phyloP scores from a whole-genome alignment of 2,113 vertebrate species.

The Parus major region DNA sequence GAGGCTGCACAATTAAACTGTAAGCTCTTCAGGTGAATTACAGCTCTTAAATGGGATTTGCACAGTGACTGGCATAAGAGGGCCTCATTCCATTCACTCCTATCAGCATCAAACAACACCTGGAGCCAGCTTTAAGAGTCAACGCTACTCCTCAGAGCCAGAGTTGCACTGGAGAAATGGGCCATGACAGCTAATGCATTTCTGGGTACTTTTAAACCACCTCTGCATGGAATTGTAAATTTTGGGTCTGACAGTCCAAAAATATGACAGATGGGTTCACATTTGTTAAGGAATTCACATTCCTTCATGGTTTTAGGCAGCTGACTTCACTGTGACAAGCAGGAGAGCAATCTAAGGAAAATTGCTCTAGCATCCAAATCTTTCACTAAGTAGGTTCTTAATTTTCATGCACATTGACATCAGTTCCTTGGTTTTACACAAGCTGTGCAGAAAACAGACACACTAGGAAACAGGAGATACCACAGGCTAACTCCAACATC shows the following conservation, averaged over 20 bases:
- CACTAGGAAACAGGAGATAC: background rate
- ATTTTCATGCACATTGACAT: background rate
- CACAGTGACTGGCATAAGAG: background rate
- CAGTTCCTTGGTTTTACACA: background rate
- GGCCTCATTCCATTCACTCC: background rate
- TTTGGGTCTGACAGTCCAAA: constrained; percentile 17
- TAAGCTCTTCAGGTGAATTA: background rate
- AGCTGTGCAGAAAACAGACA: background rate
- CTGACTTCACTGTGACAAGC: background rate
- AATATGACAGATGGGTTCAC: background rate
- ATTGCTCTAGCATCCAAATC: background rate
- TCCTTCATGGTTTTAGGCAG: background rate
- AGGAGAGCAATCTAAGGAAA: background rate
- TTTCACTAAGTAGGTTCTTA: background rate
- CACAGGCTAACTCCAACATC: background rate
- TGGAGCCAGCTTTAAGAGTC: background rate
- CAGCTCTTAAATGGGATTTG: background rate
- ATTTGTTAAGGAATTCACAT: constrained; percentile 8
- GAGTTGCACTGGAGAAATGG: background rate
- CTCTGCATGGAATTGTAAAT: constrained; percentile 19
- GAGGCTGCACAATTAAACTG: background rate
- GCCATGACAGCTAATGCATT: constrained; percentile 14
- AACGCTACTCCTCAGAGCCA: background rate
- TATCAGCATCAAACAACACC: background rate
- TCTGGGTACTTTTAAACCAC: constrained; percentile 8